Evolutionary conservation across 1,140 invertebrate genomes (phyloP).

Genomic region (Halyomorpha halys): DNA sequence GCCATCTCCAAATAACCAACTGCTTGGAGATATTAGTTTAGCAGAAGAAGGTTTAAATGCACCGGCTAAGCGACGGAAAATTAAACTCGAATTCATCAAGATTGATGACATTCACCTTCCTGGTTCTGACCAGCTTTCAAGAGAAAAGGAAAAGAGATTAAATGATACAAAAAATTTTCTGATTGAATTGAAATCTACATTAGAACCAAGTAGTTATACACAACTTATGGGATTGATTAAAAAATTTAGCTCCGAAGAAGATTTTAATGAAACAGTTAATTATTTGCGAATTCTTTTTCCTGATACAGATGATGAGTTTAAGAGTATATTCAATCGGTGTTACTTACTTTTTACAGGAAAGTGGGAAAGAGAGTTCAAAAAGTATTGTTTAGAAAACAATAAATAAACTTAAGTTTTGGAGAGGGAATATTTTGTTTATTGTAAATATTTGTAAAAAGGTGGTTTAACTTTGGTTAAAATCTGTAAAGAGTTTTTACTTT

Average conservation of each 20-base stretch:
- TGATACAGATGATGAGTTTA: conserved; percentile 4
- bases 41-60: neutral
- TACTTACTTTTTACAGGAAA: conserved; percentile 9
- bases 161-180: conserved; percentile 20
- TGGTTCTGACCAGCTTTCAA: neutral
- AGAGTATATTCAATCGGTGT: conserved; percentile 1
- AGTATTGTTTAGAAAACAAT: neutral
- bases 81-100: neutral
- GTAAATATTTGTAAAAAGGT: too few species aligned
- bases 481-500: too few species aligned
- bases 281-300: conserved; percentile 2
- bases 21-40: too few species aligned
- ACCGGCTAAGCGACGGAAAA: neutral
- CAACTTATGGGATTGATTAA: neutral
- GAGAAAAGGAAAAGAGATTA: conserved; percentile 14
- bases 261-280: neutral
- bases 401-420: neutral
- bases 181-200: conserved; percentile 5
- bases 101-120: neutral
- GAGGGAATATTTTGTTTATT: too few species aligned
- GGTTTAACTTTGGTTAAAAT: too few species aligned
- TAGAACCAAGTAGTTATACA: neutral
- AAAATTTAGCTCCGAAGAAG: conserved; percentile 4
- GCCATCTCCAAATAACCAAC: too few species aligned
- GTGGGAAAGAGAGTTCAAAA: conserved; percentile 3